Evolutionary conservation across 64 coral and sea anemone genomes (phyloP), one percentile per base, ranked within the genome.

Genomic region (Montipora foliosa): DNA sequence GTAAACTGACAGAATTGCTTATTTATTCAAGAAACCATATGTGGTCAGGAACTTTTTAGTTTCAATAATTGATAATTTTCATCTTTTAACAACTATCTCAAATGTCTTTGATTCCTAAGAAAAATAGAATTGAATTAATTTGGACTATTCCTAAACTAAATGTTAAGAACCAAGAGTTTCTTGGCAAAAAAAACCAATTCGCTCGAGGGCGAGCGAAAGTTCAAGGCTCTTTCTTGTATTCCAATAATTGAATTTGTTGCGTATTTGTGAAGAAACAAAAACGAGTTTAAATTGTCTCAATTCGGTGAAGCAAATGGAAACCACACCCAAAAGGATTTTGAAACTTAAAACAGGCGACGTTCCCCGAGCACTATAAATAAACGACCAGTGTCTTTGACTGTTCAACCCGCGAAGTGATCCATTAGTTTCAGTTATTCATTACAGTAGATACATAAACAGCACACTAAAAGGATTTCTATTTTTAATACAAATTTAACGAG

Each of bases 1-100:
- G 47, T 86, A 71, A 71, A 21, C 61, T 64, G 61, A 86, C 16
- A 50, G 46, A 86, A 86, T 49, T 71, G 7, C 66, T 11, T 71
- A 13, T n/a, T 86, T 86, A 50, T 47, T 45, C 66, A 71, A 24
- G 46, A 47, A 72, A 24, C 17, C 47, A 50, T 22, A 45, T 49
- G 66, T 71, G 16, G 17, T 67, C 19, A 71, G 47, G 46, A 50
- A 47, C 46, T 46, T 86, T 68, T 72, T 47, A 14, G 67, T 24
- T 69, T 86, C 20, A 86, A 86, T 86, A 86, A 86, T 86, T 86
- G 45, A 86, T 86, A 51, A 70, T 86, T 86, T 24, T 50, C 64
- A 24, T 61, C 2, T 84, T 50, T 86, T 86, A 86, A 46, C 44
- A 51, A 72, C 19, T 86, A 16, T 5, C 8, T 68, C 19, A 8